These are phyloP conservation scores for Hirtodrosophila duncani DNA, from an alignment of 2,888 invertebrate species.

Conservation along the genomic window DNA sequence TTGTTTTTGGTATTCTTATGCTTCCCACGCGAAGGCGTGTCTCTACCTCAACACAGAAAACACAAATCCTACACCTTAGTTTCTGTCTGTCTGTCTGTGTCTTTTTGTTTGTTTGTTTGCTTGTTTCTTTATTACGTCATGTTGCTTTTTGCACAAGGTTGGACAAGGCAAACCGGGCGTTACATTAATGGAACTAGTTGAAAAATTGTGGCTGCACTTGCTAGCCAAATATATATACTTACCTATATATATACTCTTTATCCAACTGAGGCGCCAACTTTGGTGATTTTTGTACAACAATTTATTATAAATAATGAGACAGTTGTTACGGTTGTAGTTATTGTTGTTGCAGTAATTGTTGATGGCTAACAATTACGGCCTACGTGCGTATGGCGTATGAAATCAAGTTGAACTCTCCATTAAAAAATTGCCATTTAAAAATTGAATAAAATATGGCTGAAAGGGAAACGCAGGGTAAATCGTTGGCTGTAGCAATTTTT, in stretches of 20 bases:
- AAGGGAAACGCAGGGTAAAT: no score
- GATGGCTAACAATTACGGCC: conserved; percentile 35
- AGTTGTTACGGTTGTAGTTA: conserved; percentile 35
- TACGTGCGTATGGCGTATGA: conserved; percentile 25
- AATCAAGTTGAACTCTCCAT: conserved; percentile 29
- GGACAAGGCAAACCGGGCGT: conserved; percentile 67
- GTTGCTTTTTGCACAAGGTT: conserved; percentile 54
- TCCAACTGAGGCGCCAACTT: conserved; percentile 39
- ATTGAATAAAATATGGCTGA: no score
- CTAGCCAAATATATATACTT: no score
- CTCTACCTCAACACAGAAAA: conserved; percentile 9
- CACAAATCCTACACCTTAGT: conserved; percentile 55
- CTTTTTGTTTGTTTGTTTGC: conserved; percentile 1
- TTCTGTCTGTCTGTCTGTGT: conserved; percentile 5
- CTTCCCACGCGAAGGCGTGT: conserved; percentile 52
- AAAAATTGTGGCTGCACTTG: conserved; percentile 30
- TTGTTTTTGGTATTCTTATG: conserved; percentile 34
- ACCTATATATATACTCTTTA: no score
- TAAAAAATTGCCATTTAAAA: no score
- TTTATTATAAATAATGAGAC: conserved; percentile 44
- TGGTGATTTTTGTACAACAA: conserved; percentile 32
- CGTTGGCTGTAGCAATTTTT: no score
- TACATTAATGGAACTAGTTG: conserved; percentile 67
- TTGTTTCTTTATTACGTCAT: conserved; percentile 48
- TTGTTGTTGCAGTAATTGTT: conserved; percentile 31